Base-by-base conservation (phyloP, 2,888 invertebrate genomes). In the Seira musarum region DNA sequence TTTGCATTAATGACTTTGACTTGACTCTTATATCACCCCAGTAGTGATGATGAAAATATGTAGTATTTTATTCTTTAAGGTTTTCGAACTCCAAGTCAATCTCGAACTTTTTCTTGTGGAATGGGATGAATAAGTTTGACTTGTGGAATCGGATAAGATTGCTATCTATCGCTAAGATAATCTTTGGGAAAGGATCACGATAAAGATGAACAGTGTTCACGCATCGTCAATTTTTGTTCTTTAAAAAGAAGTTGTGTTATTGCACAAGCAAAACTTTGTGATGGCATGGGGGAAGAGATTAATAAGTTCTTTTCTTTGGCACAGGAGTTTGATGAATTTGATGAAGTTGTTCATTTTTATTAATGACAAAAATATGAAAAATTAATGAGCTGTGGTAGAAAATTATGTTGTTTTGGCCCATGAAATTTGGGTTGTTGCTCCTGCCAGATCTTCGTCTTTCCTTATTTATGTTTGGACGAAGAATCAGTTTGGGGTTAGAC, bases 351-450 rank as follows among this genome's bases (percentile, higher is more conserved):
- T 5, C 69, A 60, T 60, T 60, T 70, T 57, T 35, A 60, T 70
- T 49, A 57, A 25, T 57, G 69, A 1, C n/a, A n/a, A 40, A 46
- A 46, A 22, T 25, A 63, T 65, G 66, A 69, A 74, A 69, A 76
- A 70, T 80, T 80, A 80, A 80, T 75, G 80, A 80, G 65, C 70
- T 61, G 46, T 21, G 49, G 68, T 46, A 19, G 49, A 46, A 49
- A 57, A 6, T 40, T 6, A 8, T 8, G 53, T 49, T 53, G 24
- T 49, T 25, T 67, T 46, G 30, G 21, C n/a, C 30, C 46, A 1
- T 67, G 67, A 46, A 40, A 40, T 40, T 6, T 40, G 40, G 40
- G 6, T 40, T 40, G 40, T 6, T 40, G 40, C 13, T 40, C 13
- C 40, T 40, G 40, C 40, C 40, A 8, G 13, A 40, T 8, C 40